phyloP scores from a whole-genome alignment of 2,797 vertebrate species.

The Potorous gilbertii region DNA sequence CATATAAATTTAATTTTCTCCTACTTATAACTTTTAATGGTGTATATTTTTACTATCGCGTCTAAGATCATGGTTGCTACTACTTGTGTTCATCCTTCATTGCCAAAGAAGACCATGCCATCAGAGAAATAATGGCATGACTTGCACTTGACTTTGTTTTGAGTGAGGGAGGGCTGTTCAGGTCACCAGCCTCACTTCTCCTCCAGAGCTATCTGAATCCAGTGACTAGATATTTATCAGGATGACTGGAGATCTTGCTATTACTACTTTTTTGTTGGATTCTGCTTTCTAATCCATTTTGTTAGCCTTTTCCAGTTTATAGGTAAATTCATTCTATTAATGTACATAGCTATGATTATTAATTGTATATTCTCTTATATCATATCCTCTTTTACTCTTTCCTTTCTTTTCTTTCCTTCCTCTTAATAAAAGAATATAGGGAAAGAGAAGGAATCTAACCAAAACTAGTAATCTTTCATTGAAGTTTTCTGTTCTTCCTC shows the following conservation, averaged over 20 bases:
- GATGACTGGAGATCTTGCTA: background rate
- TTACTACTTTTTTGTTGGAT: background rate
- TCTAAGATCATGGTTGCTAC: background rate
- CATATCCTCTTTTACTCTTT: background rate
- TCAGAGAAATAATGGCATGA: too few relatives aligned
- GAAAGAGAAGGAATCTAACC: background rate
- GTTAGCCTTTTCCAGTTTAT: background rate
- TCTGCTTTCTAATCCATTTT: background rate
- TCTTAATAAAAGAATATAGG: background rate
- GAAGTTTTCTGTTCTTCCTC: background rate
- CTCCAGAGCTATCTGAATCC: too few relatives aligned
- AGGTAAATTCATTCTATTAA: background rate
- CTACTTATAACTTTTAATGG: background rate
- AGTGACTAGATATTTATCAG: too few relatives aligned
- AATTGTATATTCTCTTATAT: background rate
- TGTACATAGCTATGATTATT: background rate
- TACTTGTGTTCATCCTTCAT: background rate
- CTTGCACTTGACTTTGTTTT: too few relatives aligned
- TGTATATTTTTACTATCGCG: background rate
- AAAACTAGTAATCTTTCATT: background rate
- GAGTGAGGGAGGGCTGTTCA: too few relatives aligned
- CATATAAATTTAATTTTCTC: background rate
- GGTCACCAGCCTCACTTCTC: too few relatives aligned
- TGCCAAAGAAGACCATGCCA: too few relatives aligned
- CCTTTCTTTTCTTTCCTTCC: background rate